These are phyloP conservation scores for Flabesymbios commensalis DNA, from an alignment of 2,888 invertebrate genomes.

Conservation along the genomic window DNA sequence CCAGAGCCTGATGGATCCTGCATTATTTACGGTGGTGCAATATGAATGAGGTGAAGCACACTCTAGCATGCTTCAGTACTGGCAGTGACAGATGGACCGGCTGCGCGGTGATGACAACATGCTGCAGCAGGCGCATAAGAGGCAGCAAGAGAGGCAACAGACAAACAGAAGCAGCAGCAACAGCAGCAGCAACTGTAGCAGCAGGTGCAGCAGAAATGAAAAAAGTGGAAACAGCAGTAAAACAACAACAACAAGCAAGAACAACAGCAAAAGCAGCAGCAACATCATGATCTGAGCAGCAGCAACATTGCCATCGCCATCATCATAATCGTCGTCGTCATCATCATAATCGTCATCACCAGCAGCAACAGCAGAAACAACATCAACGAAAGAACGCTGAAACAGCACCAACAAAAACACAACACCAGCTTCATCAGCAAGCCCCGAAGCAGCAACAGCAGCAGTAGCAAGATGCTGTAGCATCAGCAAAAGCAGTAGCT, in stretches of 20 bases:
- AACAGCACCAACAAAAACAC: too few species aligned
- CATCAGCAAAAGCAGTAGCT: too few species aligned
- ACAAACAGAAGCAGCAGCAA: neutral
- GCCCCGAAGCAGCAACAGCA: too few species aligned
- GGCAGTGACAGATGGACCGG: neutral
- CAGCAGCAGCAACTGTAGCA: neutral
- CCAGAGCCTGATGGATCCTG: too few species aligned
- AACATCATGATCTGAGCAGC: too few species aligned
- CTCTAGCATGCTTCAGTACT: neutral
- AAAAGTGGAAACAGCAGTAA: slow-evolving; percentile 47
- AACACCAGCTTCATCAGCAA: too few species aligned
- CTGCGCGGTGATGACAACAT: neutral
- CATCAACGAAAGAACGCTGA: too few species aligned
- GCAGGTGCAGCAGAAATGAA: slow-evolving; percentile 13
- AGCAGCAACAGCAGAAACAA: too few species aligned
- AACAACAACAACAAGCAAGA: neutral
- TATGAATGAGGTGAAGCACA: neutral
- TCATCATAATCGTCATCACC: too few species aligned
- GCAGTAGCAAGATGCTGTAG: too few species aligned
- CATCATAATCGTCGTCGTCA: too few species aligned
- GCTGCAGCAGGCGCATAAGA: neutral
- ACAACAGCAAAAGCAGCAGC: slow-evolving; percentile 43
- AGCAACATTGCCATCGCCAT: too few species aligned
- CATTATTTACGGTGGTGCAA: neutral
- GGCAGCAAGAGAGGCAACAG: neutral